phyloP scores from a whole-genome alignment of 2,797 vertebrate species.

The Octomys mimax region DNA sequence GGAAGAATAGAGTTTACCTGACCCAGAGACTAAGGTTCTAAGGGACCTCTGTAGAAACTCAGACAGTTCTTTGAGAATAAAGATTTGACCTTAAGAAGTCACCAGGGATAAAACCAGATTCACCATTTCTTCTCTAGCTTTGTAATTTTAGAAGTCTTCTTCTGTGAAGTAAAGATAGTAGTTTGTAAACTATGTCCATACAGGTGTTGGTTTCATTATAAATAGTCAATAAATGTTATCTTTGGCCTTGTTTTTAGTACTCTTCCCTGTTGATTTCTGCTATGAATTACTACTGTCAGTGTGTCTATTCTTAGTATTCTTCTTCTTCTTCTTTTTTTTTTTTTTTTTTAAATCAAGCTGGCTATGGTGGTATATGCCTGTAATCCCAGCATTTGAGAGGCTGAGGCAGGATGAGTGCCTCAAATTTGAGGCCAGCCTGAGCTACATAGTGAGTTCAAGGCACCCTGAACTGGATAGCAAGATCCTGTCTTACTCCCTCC shows the following conservation, averaged over 20 bases:
- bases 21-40: background rate
- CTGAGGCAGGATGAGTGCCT: background rate
- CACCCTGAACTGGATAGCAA: background rate
- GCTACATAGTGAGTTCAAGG: background rate
- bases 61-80: background rate
- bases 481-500: background rate
- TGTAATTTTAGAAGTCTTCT: background rate
- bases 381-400: background rate
- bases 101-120: background rate
- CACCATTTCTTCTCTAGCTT: background rate
- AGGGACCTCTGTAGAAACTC: background rate
- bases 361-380: background rate
- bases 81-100: background rate
- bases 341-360: background rate
- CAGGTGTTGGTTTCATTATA: background rate
- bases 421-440: background rate
- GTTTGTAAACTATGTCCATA: background rate
- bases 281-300: background rate
- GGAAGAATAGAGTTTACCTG: slow-evolving; percentile 16
- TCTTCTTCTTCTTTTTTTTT: background rate
- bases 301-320: background rate
- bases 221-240: background rate
- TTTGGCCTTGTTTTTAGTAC: background rate
- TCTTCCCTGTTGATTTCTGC: background rate
- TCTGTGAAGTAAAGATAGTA: background rate